Evolutionary conservation across 2,113 vertebrate genomes (phyloP), one percentile per base, ranked within the genome.

Genomic region (Sarotherodon lohbergeri): DNA sequence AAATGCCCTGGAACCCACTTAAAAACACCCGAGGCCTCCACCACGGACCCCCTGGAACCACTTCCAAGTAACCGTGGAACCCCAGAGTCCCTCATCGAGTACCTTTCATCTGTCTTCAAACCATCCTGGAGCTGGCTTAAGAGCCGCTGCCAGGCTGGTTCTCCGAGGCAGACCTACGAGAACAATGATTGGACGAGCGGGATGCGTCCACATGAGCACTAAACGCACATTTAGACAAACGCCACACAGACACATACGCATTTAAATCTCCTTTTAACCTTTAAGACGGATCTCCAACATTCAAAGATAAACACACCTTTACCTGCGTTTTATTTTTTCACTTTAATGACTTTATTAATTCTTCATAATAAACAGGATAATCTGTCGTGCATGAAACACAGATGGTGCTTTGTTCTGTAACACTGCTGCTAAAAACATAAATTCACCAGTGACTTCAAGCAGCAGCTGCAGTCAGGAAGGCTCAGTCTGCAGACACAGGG

Each of bases 361-460:
- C 12, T 50, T 1, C 9, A 10, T 80, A 41, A 83, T 73, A n/a
- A 85, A 85, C 68, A 39, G 76, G 9, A 71, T 54, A 29, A 80
- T 39, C 54, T 81, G 84, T 52, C 9, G 36, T 55, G 63, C 73
- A 56, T 78, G 46, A 78, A 66, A 81, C 55, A 79, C 84, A 87
- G 85, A 87, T 82, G 86, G 59, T 32, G 78, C 66, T 86, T 76
- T 88, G 89, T 83, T 83, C 83, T 54, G 80, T 66, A 48, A 11
- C 32, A 29, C 50, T 85, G 52, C 80, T 87, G 46, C 46, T 34
- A 12, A 52, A 78, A 78, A 78, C 43, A 78, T 32, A 32, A 50
- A 78, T 52, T 52, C 79, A 80, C 55, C 43, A 24, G n/a, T 22
- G 22, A 34, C 13, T 78, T 73, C 46, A 12, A 52, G 27, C 14